These are phyloP conservation scores for Cyanoderma ruficeps DNA, from an alignment of 2,113 vertebrate genomes.

Conservation along the genomic window DNA sequence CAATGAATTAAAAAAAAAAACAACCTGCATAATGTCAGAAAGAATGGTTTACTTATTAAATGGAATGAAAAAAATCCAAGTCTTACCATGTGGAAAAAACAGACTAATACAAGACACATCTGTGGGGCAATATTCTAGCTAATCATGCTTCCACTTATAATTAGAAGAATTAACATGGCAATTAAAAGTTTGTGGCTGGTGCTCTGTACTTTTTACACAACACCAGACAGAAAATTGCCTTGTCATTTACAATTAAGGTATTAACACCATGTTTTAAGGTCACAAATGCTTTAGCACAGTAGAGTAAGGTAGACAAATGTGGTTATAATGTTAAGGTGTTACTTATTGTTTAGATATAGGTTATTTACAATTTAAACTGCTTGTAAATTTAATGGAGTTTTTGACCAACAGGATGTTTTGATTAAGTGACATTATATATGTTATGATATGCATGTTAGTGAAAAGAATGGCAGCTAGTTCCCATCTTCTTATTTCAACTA, in stretches of 20 bases:
- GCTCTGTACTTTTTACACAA: not conserved
- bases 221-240: not conserved
- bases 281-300: not conserved
- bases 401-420: not conserved
- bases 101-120: not conserved
- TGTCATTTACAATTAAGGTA: constrained; percentile 9
- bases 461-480: not conserved
- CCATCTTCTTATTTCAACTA: not conserved
- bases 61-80: not conserved
- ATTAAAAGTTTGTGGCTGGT: not conserved
- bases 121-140: not conserved
- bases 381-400: not conserved
- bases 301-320: not conserved
- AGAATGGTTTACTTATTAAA: not conserved
- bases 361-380: not conserved
- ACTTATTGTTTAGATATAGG: not conserved
- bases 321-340: not conserved
- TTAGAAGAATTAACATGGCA: constrained; percentile 27
- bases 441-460: not conserved
- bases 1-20: not conserved
- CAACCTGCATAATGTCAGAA: not conserved
- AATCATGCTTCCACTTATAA: constrained; percentile 28
- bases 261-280: not conserved
- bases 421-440: not conserved
- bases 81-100: not conserved